Evolutionary conservation across 2,888 invertebrate species (phyloP).

Genomic region (Macaria notata): DNA sequence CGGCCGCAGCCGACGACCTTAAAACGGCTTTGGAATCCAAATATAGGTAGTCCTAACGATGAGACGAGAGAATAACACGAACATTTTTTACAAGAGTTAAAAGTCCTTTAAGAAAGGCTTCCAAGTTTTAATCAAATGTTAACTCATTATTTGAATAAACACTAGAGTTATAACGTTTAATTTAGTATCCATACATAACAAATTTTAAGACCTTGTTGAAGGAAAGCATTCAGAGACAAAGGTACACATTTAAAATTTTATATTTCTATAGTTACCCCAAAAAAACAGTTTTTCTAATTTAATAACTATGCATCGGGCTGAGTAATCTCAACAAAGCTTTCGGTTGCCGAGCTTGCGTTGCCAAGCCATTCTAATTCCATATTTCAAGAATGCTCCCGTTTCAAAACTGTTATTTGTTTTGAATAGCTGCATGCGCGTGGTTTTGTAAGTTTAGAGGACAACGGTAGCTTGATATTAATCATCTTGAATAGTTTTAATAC

Average conservation of each 20-base stretch:
- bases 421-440: slow-evolving; percentile 10
- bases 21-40: slow-evolving; percentile 32
- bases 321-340: slow-evolving; percentile 11
- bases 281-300: slow-evolving; percentile 2
- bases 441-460: slow-evolving; percentile 18
- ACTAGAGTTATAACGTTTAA: no score
- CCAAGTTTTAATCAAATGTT: no score
- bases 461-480: slow-evolving; percentile 20
- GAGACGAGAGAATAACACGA: slow-evolving; percentile 20
- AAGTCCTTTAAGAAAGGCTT: no score
- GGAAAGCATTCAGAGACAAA: no score
- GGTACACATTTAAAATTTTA: no score
- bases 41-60: slow-evolving; percentile 31
- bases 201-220: no score
- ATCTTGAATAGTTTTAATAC: no score
- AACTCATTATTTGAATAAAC: no score
- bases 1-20: slow-evolving; percentile 37
- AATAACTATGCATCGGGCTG: slow-evolving; percentile 2
- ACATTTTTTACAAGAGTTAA: slow-evolving; percentile 8
- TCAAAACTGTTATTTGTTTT: slow-evolving; percentile 20
- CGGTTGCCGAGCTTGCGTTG: slow-evolving; percentile 12
- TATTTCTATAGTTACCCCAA: no score
- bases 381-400: slow-evolving; percentile 7
- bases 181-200: no score
- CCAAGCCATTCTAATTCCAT: slow-evolving; percentile 21